Percentiles rank a stretch among this genome's conserved stretches.
phyloP scores from a whole-genome alignment of 1,140 invertebrate genomes.

The Lordiphosa collinella region DNA sequence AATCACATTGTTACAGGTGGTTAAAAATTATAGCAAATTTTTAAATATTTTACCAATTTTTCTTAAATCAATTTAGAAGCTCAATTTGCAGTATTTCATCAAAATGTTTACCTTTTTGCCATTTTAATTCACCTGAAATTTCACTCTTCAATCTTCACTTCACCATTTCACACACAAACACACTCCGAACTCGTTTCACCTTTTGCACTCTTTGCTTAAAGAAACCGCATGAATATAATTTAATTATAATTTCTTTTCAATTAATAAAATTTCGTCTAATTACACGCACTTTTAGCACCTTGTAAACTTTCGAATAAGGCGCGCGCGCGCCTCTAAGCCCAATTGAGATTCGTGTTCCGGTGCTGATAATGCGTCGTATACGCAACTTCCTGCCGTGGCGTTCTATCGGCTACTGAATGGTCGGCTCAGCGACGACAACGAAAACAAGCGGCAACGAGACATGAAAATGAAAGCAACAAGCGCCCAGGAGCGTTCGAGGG shows the following conservation, averaged over 20 bases:
- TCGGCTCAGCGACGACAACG: slow-evolving; percentile 32
- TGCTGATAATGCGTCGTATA: slow-evolving; percentile 56
- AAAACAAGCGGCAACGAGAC: slow-evolving; percentile 25
- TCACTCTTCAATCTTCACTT: slow-evolving; percentile 15
- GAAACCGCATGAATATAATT: slow-evolving; percentile 26
- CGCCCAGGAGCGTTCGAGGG: slow-evolving; percentile 28
- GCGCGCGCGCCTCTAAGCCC: slow-evolving; percentile 31
- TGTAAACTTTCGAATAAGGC: neutral
- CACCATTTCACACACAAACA: neutral
- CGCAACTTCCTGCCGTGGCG: slow-evolving; percentile 72
- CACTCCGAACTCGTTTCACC: no score
- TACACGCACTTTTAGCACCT: slow-evolving; percentile 57
- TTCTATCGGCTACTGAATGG: slow-evolving; percentile 68
- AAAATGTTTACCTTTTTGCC: slow-evolving; percentile 2
- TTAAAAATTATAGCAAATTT: no score
- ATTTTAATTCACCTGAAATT: slow-evolving; percentile 18
- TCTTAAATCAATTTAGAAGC: no score
- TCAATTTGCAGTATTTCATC: slow-evolving; percentile 2
- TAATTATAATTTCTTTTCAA: slow-evolving; percentile 32
- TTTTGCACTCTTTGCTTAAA: neutral
- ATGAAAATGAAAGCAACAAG: slow-evolving; percentile 38
- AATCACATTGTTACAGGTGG: no score
- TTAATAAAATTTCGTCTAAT: slow-evolving; percentile 61
- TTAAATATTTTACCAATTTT: no score
- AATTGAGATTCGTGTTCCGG: slow-evolving; percentile 1